These are phyloP conservation scores for Trichonephila clavipes DNA, from an alignment of 1,140 invertebrate species.

Conservation along the genomic window DNA sequence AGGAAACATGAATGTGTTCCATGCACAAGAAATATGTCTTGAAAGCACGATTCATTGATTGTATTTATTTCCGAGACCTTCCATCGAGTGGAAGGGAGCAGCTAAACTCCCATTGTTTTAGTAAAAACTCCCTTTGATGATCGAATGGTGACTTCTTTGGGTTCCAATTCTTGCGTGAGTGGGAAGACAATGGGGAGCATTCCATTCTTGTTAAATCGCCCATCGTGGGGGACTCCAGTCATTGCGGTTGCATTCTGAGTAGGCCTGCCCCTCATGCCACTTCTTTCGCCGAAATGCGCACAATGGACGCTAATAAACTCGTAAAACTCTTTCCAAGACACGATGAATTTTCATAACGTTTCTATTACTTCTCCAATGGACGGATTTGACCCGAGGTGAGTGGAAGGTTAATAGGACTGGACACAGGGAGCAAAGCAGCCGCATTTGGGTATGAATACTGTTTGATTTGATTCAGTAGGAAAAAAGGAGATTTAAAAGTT, in stretches of 20 bases:
- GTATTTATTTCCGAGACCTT: neutral
- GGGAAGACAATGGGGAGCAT: neutral
- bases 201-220: neutral
- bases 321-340: slow-evolving; percentile 34
- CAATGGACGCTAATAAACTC: slow-evolving; percentile 55
- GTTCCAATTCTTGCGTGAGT: neutral
- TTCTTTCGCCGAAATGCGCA: neutral
- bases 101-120: neutral
- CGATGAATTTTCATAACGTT: neutral
- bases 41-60: neutral
- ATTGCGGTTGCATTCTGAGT: neutral
- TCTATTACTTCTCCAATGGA: neutral
- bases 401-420: neutral
- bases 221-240: neutral
- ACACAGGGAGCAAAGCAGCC: no score
- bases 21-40: neutral
- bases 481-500: no score
- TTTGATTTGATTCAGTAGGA: no score
- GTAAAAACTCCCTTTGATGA: neutral
- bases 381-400: no score
- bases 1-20: neutral
- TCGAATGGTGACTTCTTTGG: neutral
- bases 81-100: neutral
- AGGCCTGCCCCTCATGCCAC: neutral
- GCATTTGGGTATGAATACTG: no score